Evolutionary conservation across 2,888 invertebrate species (phyloP), one percentile per base, ranked within the genome.

Genomic region (Hipparchia semele): DNA sequence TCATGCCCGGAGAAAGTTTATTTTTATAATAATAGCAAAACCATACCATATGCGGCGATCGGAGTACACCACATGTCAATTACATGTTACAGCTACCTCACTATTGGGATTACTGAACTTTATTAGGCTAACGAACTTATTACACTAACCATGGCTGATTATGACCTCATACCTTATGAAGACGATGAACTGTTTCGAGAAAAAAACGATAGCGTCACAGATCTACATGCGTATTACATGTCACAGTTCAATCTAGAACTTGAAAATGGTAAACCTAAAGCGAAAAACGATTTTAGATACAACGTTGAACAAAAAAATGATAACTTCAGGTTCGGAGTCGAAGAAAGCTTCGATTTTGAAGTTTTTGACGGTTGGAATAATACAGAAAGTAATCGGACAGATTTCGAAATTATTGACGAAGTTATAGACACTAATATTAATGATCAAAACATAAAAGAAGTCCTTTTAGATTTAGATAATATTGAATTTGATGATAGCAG

Each of bases 11-110:
- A 90, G 94, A 94, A 94, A 94, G 94, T 93, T 94, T 94, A 94
- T 93, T 93, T 92, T 92, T 92, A 89, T 90, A 92, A 93, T 92
- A 93, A 92, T 93, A 94, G 92, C 92, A 88, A 88, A 65, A 86
- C 76, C 74, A 92, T 84, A 86, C 74, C 76, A 93, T 84, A 91
- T 93, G 93, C 86, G 90, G 86, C 79, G 85, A 85, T 84, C 80
- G 78, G 77, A 84, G 82, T 81, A 87, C 87, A 87, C 87, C 93
- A 93, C 89, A 92, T 93, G 93, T 87, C 87, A 87, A 84, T 84
- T 84, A 83, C 82, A 81, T 82, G 84, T 84, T 84, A 83, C 81
- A 81, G 81, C 83, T 84, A 90, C 88, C 88, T 88, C 77, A 79
- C 79, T 80, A 76, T 86, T 83, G 86, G 84, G 90, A 89, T 84